Evolutionary conservation across 2,888 invertebrate genomes (phyloP).

Genomic region (Andrena marginata): DNA sequence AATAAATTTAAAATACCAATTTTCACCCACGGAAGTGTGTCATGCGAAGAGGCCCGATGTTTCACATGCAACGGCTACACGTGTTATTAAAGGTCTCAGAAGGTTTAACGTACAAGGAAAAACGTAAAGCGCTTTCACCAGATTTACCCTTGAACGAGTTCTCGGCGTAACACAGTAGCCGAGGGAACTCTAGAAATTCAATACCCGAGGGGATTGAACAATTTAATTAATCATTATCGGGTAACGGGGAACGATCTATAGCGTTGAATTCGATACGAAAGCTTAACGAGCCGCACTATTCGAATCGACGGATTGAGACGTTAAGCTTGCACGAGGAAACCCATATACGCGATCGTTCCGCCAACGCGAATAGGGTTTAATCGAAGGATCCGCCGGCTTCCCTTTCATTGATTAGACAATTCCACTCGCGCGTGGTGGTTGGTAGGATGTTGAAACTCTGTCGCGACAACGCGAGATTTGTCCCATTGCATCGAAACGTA

Average conservation of each 20-base stretch:
- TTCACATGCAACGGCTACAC: background rate
- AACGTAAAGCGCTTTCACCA: slow-evolving; percentile 36
- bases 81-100: background rate
- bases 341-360: slow-evolving; percentile 22
- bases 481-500: too few relatives aligned
- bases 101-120: slow-evolving; percentile 3
- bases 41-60: background rate
- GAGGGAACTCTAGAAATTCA: slow-evolving; percentile 47
- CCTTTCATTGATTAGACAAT: slow-evolving; percentile 2
- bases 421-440: background rate
- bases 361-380: background rate
- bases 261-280: slow-evolving; percentile 51
- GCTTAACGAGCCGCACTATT: slow-evolving; percentile 36
- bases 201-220: slow-evolving; percentile 42
- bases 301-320: slow-evolving; percentile 32
- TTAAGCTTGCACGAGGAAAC: slow-evolving; percentile 30
- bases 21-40: too few relatives aligned
- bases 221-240: slow-evolving; percentile 60
- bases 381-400: background rate
- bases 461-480: background rate
- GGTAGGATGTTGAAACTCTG: slow-evolving; percentile 2
- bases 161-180: background rate
- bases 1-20: background rate
- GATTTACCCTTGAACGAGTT: slow-evolving; percentile 35
- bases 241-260: slow-evolving; percentile 40